A percentile compares a stretch with the other conserved stretches of the same genome.
Conservation (phyloP, 2,113 vertebrate genomes). For the Sterrhoptilus dennistouni region DNA sequence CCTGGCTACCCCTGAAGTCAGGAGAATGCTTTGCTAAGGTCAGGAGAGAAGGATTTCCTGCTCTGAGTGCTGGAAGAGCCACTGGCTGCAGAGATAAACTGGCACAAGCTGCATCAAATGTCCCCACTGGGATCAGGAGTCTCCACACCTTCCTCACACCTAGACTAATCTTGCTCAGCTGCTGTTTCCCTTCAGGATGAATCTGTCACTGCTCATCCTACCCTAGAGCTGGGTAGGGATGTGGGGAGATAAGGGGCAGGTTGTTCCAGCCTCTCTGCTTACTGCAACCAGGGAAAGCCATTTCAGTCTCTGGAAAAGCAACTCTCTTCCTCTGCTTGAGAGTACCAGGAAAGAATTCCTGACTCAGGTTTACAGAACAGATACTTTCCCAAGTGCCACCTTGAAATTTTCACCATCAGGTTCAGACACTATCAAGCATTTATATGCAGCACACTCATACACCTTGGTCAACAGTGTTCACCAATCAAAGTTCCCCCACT, state of each 20-base stretch:
- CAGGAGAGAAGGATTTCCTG: background rate
- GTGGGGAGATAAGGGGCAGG: background rate
- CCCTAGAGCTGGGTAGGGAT: background rate
- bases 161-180: background rate
- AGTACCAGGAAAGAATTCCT: background rate
- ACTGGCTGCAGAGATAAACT: background rate
- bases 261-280: background rate
- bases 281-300: background rate
- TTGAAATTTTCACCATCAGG: background rate
- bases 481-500: background rate
- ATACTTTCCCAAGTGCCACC: background rate
- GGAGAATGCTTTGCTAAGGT: rapidly evolving
- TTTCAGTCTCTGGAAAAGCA: background rate
- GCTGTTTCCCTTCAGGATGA: background rate
- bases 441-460: background rate
- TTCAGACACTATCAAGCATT: background rate
- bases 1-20: background rate
- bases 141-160: background rate
- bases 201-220: background rate
- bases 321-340: background rate
- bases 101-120: rapidly evolving
- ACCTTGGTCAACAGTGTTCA: background rate
- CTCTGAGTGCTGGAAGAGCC: background rate
- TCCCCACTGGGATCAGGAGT: background rate
- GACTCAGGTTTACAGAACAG: background rate